These are phyloP conservation scores for Scolanthus callimorphus DNA, from an alignment of 92 coral and sea anemone genomes.

Conservation along the genomic window DNA sequence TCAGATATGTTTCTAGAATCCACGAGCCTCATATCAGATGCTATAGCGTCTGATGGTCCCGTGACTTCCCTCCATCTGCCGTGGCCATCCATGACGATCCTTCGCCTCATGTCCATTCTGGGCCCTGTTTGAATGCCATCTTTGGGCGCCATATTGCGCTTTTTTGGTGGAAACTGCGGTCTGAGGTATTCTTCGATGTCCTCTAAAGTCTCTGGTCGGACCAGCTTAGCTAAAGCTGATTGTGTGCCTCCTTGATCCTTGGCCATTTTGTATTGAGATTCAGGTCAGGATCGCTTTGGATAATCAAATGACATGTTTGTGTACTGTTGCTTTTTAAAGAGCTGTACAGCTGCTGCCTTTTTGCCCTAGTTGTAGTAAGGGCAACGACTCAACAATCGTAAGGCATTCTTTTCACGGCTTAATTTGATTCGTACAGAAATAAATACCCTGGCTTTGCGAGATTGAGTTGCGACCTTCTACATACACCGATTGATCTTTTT, in stretches of 20 bases:
- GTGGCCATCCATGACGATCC: constrained; percentile 88
- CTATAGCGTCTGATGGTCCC: background rate
- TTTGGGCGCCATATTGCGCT: background rate
- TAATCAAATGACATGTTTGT: no score
- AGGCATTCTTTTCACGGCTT: no score
- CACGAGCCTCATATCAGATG: constrained; percentile 1
- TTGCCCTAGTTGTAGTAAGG: no score
- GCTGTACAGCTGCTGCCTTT: no score
- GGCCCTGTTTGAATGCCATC: constrained; percentile 4
- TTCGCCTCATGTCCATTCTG: constrained; percentile 31
- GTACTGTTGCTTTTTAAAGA: no score
- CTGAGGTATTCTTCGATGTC: constrained; percentile 78
- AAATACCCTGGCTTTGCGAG: no score
- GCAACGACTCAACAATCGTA: no score
- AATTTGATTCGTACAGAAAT: no score
- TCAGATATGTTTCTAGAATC: constrained; percentile 4
- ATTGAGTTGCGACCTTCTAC: no score
- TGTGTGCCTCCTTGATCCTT: constrained; percentile 14
- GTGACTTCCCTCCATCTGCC: constrained; percentile 92
- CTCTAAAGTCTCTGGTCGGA: constrained; percentile 58
- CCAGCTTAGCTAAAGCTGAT: constrained; percentile 66
- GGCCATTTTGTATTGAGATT: background rate
- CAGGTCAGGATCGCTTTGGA: no score
- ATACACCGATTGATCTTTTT: no score
- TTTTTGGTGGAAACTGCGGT: constrained; percentile 64